Evolutionary conservation across 2,113 vertebrate genomes (phyloP).

Genomic region (Columba livia): DNA sequence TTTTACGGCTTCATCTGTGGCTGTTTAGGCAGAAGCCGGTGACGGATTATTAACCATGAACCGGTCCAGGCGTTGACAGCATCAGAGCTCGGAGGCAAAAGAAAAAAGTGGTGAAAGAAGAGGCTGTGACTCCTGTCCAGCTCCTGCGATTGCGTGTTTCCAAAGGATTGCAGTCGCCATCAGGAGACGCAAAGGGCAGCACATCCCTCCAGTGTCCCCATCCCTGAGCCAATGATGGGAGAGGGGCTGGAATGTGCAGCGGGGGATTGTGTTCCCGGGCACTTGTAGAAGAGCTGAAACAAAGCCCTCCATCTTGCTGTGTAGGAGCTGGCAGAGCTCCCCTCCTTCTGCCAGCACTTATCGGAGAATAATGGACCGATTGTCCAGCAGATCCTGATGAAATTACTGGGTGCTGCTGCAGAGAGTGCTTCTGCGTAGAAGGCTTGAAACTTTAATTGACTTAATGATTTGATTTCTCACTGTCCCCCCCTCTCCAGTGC

Average conservation of each 20-base stretch:
- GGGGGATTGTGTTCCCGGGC: neutral
- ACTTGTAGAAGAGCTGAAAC: constrained; percentile 8
- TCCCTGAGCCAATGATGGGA: neutral
- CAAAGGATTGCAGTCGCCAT: neutral
- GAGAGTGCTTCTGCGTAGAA: neutral
- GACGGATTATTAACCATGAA: neutral
- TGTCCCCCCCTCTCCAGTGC: neutral
- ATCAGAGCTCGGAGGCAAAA: neutral
- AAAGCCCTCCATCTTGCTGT: constrained; percentile 43
- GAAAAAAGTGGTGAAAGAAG: neutral
- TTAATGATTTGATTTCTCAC: constrained; percentile 50
- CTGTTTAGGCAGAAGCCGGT: neutral
- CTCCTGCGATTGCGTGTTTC: neutral
- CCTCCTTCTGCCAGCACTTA: constrained; percentile 20
- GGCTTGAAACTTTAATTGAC: constrained; percentile 52
- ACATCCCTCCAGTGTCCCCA: neutral
- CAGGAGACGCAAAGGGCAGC: neutral
- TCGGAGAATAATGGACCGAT: constrained; percentile 47
- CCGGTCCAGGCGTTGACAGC: neutral
- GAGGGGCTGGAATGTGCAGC: neutral
- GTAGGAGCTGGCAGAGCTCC: constrained; percentile 29
- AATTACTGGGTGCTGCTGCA: constrained; percentile 46
- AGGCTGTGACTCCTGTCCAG: neutral
- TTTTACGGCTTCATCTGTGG: neutral
- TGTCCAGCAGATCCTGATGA: constrained; percentile 49